phyloP scores from a whole-genome alignment of 2,797 vertebrate species.

The Lagorchestes hirsutus region DNA sequence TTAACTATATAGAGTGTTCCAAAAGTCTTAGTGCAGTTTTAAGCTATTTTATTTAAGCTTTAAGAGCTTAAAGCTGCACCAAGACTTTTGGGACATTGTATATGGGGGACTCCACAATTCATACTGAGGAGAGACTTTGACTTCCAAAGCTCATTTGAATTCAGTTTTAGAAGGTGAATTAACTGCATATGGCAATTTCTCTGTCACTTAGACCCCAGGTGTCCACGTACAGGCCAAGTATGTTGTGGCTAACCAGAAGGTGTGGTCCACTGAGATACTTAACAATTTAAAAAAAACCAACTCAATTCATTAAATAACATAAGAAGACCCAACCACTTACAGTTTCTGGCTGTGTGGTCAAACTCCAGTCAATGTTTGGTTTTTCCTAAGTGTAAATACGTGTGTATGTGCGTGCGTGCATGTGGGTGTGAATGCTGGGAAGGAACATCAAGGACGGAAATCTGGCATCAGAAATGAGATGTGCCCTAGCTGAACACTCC shows the following conservation, averaged over 20 bases:
- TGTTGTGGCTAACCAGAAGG: not conserved
- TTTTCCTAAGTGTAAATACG: not conserved
- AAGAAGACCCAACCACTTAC: not conserved
- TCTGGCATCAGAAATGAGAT: too few species aligned
- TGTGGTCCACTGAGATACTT: not conserved
- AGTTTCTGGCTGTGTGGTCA: not conserved
- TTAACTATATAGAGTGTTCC: not conserved
- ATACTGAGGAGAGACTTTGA: not conserved
- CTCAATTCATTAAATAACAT: not conserved
- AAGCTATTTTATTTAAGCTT: not conserved
- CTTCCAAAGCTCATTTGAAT: not conserved
- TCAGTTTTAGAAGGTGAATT: not conserved
- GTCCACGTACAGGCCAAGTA: not conserved
- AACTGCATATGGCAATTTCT: not conserved
- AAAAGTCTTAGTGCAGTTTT: not conserved
- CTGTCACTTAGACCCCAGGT: not conserved
- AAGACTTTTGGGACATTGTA: not conserved
- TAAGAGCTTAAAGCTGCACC: not conserved
- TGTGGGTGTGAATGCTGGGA: too few species aligned
- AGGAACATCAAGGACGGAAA: too few species aligned
- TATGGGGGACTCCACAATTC: not conserved
- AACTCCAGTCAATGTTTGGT: not conserved
- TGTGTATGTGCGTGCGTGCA: too few species aligned
- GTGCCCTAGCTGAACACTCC: too few species aligned
- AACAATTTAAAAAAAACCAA: not conserved